A percentile compares a stretch with the other conserved stretches of the same genome.
Evolutionary conservation across 2,888 invertebrate species (phyloP).

Genomic region (Meghimatium bilineatum): DNA sequence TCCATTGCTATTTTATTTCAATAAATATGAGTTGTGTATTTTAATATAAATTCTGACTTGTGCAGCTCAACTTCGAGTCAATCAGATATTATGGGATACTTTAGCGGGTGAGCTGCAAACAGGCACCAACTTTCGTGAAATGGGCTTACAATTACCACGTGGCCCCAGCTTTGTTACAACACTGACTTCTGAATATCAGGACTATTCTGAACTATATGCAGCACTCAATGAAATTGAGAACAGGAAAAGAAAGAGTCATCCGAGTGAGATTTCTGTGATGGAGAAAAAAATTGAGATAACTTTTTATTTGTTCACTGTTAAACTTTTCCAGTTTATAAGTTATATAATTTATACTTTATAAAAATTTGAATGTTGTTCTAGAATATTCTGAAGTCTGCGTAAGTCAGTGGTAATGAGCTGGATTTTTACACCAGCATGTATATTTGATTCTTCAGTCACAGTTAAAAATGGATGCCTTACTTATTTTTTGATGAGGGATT

Average conservation of each 20-base stretch:
- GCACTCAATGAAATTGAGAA: constrained; percentile 6
- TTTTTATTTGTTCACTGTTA: neutral
- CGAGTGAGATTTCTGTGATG: neutral
- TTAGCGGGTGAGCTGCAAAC: constrained; percentile 42
- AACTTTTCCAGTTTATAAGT: neutral
- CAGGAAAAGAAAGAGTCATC: neutral
- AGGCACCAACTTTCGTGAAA: constrained; percentile 1
- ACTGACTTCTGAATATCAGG: constrained; percentile 32
- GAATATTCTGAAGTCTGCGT: too few relatives aligned
- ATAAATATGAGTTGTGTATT: neutral
- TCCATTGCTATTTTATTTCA: too few relatives aligned
- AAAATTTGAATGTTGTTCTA: too few relatives aligned
- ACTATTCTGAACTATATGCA: constrained; percentile 37
- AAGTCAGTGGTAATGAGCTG: too few relatives aligned
- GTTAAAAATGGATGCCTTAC: too few relatives aligned
- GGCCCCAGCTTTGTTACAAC: constrained; percentile 41
- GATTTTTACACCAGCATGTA: too few relatives aligned
- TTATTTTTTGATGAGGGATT: too few relatives aligned
- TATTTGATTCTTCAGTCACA: too few relatives aligned
- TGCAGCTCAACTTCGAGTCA: constrained; percentile 32
- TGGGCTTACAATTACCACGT: constrained; percentile 39
- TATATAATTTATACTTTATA: too few relatives aligned
- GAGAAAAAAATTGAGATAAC: neutral
- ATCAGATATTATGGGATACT: constrained; percentile 47
- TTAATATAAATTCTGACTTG: neutral